These are phyloP conservation scores for Plumapathes pennacea DNA, from an alignment of 92 coral and sea anemone genomes.

Conservation along the genomic window DNA sequence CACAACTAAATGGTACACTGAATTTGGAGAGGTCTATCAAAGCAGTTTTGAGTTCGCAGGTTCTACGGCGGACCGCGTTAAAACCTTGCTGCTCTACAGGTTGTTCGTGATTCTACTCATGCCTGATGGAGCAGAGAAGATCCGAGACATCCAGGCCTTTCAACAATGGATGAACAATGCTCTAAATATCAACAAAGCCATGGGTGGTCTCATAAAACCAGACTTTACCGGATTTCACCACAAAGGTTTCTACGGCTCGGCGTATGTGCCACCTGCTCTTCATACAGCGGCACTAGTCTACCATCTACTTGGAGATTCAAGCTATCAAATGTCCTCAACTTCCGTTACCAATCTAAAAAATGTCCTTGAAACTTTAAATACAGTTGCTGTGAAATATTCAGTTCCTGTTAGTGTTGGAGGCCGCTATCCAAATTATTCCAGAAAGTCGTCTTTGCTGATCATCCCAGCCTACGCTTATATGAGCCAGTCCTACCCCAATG, in stretches of 20 bases:
- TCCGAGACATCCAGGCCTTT: slow-evolving; percentile 53
- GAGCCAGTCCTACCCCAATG: neutral
- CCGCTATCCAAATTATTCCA: slow-evolving; percentile 32
- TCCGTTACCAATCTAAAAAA: slow-evolving; percentile 31
- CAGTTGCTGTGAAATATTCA: slow-evolving; percentile 46
- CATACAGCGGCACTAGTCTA: slow-evolving; percentile 38
- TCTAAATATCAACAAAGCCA: slow-evolving; percentile 34
- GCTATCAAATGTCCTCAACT: no score
- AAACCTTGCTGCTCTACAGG: slow-evolving; percentile 48
- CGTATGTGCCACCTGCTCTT: slow-evolving; percentile 55
- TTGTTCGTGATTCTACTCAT: slow-evolving; percentile 60
- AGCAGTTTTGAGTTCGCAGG: slow-evolving; percentile 38
- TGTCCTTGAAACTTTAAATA: slow-evolving; percentile 34
- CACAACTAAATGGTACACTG: slow-evolving; percentile 34
- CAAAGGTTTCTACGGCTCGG: slow-evolving; percentile 54
- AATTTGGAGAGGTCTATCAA: slow-evolving; percentile 42
- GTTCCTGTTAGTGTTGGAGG: slow-evolving; percentile 49
- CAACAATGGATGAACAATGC: slow-evolving; percentile 51
- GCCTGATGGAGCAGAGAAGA: slow-evolving; percentile 45
- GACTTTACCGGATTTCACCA: slow-evolving; percentile 64
- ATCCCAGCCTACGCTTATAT: slow-evolving; percentile 32
- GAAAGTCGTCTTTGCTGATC: slow-evolving; percentile 12
- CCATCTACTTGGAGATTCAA: slow-evolving; percentile 47
- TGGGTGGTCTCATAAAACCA: slow-evolving; percentile 58
- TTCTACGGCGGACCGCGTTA: slow-evolving; percentile 58